phyloP scores from a whole-genome alignment of 2,113 vertebrate genomes.

The Burhinus bistriatus region DNA sequence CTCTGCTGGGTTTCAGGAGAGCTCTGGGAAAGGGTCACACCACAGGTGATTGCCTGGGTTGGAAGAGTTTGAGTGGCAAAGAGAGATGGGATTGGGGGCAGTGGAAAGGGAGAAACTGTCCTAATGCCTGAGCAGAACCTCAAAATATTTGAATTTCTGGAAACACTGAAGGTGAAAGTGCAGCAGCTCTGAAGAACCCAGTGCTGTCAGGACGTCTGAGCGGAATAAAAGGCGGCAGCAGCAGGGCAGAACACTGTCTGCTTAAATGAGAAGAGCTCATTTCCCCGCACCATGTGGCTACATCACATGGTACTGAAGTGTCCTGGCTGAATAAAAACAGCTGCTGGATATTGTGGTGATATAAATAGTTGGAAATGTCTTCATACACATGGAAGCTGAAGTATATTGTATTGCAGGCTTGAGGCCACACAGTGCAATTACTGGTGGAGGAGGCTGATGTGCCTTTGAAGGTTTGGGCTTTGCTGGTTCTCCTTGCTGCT shows the following conservation, averaged over 20 bases:
- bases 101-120: neutral
- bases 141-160: neutral
- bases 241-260: neutral
- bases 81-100: neutral
- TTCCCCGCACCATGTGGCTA: neutral
- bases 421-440: neutral
- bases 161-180: neutral
- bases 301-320: neutral
- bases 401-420: neutral
- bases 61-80: neutral
- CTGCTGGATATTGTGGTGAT: neutral
- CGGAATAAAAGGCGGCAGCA: neutral
- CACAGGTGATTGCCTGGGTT: neutral
- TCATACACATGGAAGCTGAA: neutral
- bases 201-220: neutral
- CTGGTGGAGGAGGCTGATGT: neutral
- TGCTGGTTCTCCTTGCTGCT: neutral
- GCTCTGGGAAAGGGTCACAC: neutral
- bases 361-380: neutral
- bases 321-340: neutral
- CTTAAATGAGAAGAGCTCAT: neutral
- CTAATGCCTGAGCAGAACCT: neutral
- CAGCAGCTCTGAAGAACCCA: neutral
- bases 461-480: neutral
- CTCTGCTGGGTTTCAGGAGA: neutral